phyloP scores from a whole-genome alignment of 2,888 invertebrate species.

The Steromphala cineraria region DNA sequence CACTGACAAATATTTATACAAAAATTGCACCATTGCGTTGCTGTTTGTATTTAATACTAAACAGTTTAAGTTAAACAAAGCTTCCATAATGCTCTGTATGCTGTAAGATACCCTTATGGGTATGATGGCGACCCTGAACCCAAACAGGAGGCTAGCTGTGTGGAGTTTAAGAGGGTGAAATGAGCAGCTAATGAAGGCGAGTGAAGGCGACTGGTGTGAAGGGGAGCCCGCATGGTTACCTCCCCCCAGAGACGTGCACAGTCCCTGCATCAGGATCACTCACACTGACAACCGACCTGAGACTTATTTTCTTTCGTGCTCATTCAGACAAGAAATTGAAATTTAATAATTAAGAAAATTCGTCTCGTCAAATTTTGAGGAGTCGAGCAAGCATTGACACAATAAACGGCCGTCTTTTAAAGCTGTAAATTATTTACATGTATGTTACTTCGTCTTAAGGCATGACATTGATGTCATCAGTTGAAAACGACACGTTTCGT shows the following conservation, averaged over 20 bases:
- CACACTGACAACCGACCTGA: neutral
- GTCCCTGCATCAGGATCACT: neutral
- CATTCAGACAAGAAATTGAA: conserved; percentile 15
- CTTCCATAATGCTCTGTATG: no score
- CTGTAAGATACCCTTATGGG: no score
- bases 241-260: neutral
- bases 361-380: neutral
- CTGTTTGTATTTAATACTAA: no score
- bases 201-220: no score
- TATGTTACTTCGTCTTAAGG: neutral
- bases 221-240: no score
- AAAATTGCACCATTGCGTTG: no score
- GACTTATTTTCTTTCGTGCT: neutral
- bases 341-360: conserved; percentile 13
- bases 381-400: neutral
- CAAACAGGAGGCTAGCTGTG: no score
- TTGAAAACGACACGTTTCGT: neutral
- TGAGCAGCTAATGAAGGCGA: no score
- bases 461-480: neutral
- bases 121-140: no score
- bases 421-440: neutral
- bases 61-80: no score
- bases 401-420: neutral
- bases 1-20: no score
- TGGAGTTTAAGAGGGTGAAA: no score